Evolutionary conservation across 2,113 vertebrate genomes (phyloP), one percentile per base, ranked within the genome.

Genomic region (Peromyscus leucopus): DNA sequence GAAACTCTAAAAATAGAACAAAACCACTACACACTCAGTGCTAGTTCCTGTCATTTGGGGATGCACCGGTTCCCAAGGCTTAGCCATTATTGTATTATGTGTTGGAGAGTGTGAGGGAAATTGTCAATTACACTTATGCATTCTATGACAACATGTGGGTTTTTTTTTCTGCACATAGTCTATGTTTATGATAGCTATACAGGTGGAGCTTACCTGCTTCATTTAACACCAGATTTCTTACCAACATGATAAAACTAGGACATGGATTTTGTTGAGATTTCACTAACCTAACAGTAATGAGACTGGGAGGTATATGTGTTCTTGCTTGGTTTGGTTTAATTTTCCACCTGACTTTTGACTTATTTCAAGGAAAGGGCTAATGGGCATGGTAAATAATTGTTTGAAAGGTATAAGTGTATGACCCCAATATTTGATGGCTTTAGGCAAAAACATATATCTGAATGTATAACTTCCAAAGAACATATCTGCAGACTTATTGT

Each of bases 221-320:
- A 94, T 16, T 94, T 95, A 92, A 26, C 63, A 67, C n/a, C 51
- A 69, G 1, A 88, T 95, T 85, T 97, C 65, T 86, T 26, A 24
- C 65, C 24, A 72, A 16, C 10, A 61, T 31, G 94, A 36, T 84
- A 46, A 91, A 95, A 79, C 3, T 67, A 69, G 51, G 33, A 88
- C 69, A 36, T 39, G 19, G 51, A 63, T 36, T 76, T 39, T 86
- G 42, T 16, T 57, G 84, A 94, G 48, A 87, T 42, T 12, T 63
- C 84, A 84, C 31, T 74, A 89, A 80, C 19, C 51, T 74, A 67
- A 88, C 6, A 87, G 4, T 48, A 82, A 92, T 46, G 4, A 76
- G 36, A 10, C 1, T 78, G 24, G 19, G 33, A 2, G 15, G 31
- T 65, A 4, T 46, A 46, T 59, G 17, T 24, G n/a, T 33, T 76